Conservation (phyloP, 2,113 vertebrate species). For the Naja naja region DNA sequence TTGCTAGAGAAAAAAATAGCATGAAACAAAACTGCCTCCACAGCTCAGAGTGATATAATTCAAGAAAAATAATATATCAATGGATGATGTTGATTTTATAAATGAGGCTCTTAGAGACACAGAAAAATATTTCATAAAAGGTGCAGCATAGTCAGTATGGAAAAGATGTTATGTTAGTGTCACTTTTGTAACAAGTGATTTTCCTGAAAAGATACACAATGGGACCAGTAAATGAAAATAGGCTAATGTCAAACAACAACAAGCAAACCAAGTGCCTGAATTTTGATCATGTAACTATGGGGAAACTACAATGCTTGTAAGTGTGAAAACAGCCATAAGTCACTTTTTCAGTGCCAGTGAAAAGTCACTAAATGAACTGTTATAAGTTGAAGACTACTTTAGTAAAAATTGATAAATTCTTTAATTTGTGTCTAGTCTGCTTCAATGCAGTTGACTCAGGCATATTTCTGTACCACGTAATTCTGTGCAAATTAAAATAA, state of each 20-base stretch:
- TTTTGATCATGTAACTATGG: too few relatives aligned
- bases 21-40: neutral
- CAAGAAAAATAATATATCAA: neutral
- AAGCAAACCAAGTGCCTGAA: neutral
- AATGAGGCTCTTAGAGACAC: slow-evolving; percentile 4
- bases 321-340: too few relatives aligned
- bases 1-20: too few relatives aligned
- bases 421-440: neutral
- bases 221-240: slow-evolving; percentile 64
- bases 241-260: neutral
- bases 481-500: neutral
- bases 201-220: slow-evolving; percentile 52
- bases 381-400: neutral
- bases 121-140: neutral
- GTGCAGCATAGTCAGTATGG: slow-evolving; percentile 1
- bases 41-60: neutral
- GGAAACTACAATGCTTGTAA: too few relatives aligned
- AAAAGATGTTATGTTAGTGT: slow-evolving; percentile 50
- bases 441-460: neutral
- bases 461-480: neutral
- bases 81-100: slow-evolving; percentile 13
- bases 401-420: neutral
- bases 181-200: slow-evolving; percentile 59
- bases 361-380: too few relatives aligned
- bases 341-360: too few relatives aligned